Conservation (phyloP, 2,888 invertebrate species). For the Pammene aurita region DNA sequence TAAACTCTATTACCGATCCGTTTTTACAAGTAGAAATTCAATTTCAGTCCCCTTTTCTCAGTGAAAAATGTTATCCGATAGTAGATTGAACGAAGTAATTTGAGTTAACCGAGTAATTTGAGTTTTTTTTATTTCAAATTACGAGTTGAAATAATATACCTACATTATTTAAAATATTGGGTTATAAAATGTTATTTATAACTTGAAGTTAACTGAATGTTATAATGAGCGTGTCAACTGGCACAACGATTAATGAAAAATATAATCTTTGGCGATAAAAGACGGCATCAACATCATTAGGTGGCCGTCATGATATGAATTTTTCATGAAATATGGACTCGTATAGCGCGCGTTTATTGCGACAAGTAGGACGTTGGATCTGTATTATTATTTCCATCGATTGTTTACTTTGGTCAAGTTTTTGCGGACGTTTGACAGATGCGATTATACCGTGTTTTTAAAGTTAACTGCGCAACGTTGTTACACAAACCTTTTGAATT, state of each 20-base stretch:
- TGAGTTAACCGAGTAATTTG: conserved; percentile 43
- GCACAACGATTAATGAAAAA: conserved; percentile 75
- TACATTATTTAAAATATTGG: conserved; percentile 19
- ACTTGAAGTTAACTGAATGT: conserved; percentile 14
- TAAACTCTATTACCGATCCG: conserved; percentile 77
- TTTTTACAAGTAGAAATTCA: conserved; percentile 79
- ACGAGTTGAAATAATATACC: too few species aligned
- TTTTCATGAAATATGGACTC: conserved; percentile 80
- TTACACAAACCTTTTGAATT: conserved; percentile 26
- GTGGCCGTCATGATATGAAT: conserved; percentile 74
- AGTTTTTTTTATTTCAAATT: conserved; percentile 25
- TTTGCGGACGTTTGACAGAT: conserved; percentile 61
- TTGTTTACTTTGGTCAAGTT: conserved; percentile 60
- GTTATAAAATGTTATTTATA: conserved; percentile 28
- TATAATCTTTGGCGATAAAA: conserved; percentile 76
- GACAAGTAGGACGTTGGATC: conserved; percentile 57
- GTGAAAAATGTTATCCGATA: conserved; percentile 69
- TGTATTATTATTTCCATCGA: conserved; percentile 67
- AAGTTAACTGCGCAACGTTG: conserved; percentile 57
- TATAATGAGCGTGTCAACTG: conserved; percentile 56
- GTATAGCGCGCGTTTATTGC: conserved; percentile 64
- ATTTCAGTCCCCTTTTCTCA: conserved; percentile 71
- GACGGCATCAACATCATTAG: conserved; percentile 79
- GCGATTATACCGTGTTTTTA: conserved; percentile 63
- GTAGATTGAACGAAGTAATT: conserved; percentile 62